Percentiles rank a stretch among this genome's conserved stretches.
phyloP scores from a whole-genome alignment of 2,888 invertebrate genomes.

The Caenorhabditis sinica region DNA sequence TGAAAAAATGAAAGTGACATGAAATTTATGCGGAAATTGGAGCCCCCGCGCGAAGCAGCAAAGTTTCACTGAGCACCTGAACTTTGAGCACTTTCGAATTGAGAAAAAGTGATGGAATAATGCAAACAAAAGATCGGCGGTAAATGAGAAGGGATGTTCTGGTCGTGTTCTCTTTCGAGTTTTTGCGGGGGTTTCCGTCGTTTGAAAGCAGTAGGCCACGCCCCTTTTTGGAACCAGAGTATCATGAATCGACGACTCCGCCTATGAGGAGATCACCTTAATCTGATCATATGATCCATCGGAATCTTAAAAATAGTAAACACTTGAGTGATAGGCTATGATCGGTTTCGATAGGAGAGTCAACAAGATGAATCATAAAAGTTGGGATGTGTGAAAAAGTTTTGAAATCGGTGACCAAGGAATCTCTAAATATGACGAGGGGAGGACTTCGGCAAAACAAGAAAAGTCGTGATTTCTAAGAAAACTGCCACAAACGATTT shows the following conservation, averaged over 20 bases:
- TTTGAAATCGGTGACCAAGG: background rate
- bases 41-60: background rate
- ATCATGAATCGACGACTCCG: background rate
- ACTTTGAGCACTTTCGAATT: slow-evolving; percentile 48
- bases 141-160: background rate
- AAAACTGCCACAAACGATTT: too few relatives aligned
- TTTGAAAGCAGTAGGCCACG: slow-evolving; percentile 8
- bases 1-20: slow-evolving; percentile 22
- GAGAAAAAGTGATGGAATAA: slow-evolving; percentile 30
- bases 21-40: slow-evolving; percentile 48
- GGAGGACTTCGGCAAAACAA: too few relatives aligned
- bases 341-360: background rate
- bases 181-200: slow-evolving; percentile 22
- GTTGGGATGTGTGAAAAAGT: background rate
- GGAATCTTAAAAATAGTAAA: slow-evolving; percentile 2
- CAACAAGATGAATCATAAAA: background rate
- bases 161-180: slow-evolving; percentile 13
- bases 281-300: background rate
- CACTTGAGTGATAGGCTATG: background rate
- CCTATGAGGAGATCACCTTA: background rate
- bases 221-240: slow-evolving; percentile 5
- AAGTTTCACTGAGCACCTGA: slow-evolving; percentile 49
- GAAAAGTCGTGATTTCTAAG: too few relatives aligned
- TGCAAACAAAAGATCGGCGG: slow-evolving; percentile 32
- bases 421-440: background rate